These are phyloP conservation scores for Drusus annulatus DNA, from an alignment of 1,140 invertebrate genomes.

Conservation along the genomic window DNA sequence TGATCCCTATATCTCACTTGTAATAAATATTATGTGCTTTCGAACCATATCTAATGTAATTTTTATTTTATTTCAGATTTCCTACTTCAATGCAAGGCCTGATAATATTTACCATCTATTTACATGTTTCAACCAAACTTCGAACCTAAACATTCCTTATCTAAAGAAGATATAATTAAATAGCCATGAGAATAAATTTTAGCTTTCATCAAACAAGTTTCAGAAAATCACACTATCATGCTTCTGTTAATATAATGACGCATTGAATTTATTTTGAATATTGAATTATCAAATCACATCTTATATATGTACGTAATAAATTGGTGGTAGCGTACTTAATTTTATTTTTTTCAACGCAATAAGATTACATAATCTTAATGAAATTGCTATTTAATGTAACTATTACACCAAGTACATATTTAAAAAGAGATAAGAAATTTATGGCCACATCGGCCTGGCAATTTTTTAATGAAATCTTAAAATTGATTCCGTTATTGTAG, in stretches of 20 bases:
- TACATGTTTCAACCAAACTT: too few relatives aligned
- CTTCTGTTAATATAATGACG: too few relatives aligned
- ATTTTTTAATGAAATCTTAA: conserved; percentile 20
- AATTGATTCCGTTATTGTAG: conserved; percentile 1
- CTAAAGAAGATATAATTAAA: background rate
- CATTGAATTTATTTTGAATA: too few relatives aligned
- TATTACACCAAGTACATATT: conserved; percentile 10
- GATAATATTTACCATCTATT: background rate
- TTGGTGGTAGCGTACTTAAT: too few relatives aligned
- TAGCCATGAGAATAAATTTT: too few relatives aligned
- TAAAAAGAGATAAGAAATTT: conserved; percentile 17
- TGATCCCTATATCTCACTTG: too few relatives aligned
- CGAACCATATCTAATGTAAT: background rate
- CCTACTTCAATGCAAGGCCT: conserved; percentile 46
- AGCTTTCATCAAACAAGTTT: too few relatives aligned
- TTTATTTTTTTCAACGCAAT: background rate
- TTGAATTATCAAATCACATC: too few relatives aligned
- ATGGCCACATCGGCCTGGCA: background rate
- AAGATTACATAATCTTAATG: conserved; percentile 9
- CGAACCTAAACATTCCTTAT: too few relatives aligned
- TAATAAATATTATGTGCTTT: too few relatives aligned
- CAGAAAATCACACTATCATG: too few relatives aligned
- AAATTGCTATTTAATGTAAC: background rate
- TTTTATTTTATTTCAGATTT: conserved; percentile 63
- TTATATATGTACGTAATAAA: too few relatives aligned